phyloP scores from a whole-genome alignment of 1,140 invertebrate genomes.

The Octopus sinensis region DNA sequence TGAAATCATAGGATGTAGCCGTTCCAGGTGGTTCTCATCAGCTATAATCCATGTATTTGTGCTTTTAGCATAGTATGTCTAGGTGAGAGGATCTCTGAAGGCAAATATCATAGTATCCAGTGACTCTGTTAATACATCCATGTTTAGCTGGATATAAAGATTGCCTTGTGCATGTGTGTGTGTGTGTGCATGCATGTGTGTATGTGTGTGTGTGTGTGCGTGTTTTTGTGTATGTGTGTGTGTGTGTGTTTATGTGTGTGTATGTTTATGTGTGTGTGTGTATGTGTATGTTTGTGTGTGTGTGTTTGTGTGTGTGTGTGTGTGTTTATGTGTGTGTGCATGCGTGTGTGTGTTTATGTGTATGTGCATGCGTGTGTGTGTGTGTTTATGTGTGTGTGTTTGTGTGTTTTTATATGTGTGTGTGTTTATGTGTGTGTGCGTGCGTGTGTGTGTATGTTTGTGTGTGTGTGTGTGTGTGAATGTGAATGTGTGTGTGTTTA shows the following conservation, averaged over 20 bases:
- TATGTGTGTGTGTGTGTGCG: conserved; percentile 18
- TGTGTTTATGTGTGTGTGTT: not conserved
- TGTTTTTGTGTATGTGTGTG: not conserved
- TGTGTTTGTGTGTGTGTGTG: not conserved
- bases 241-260: not conserved
- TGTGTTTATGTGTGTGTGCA: not conserved
- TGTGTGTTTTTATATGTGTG: not conserved
- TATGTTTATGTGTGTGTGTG: not conserved
- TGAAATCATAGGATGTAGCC: no score
- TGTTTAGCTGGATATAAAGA: not conserved
- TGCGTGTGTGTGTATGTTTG: not conserved
- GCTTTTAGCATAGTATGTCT: no score
- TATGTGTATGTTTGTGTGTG: not conserved
- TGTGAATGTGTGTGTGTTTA: not conserved
- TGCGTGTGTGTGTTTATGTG: not conserved
- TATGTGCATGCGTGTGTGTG: not conserved
- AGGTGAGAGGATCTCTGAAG: no score
- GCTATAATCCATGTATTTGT: no score
- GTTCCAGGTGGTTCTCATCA: no score
- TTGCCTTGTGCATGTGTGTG: not conserved
- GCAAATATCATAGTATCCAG: no score
- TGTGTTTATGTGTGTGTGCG: not conserved
- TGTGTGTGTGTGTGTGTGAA: not conserved
- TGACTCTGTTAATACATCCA: not conserved
- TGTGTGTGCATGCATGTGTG: not conserved